Evolutionary conservation across 2,888 invertebrate species (phyloP).

Genomic region (Lymantria dispar): DNA sequence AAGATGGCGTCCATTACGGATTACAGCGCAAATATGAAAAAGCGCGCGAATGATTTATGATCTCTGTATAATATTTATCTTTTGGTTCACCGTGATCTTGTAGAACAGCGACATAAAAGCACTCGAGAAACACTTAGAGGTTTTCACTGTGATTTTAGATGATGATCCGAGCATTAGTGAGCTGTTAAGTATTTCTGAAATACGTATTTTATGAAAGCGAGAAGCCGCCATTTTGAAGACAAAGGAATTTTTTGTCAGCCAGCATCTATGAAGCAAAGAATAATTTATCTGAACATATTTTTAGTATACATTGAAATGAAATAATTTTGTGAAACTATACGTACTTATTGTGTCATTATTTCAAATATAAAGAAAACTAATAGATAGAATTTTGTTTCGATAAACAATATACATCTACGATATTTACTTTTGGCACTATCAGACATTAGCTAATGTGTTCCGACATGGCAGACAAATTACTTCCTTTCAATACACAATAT

Average conservation of each 20-base stretch:
- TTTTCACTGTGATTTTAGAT: constrained; percentile 16
- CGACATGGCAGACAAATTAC: constrained; percentile 35
- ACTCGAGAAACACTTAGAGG: constrained; percentile 16
- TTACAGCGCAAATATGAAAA: constrained; percentile 16
- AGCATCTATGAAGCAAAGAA: too few relatives aligned
- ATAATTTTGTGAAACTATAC: too few relatives aligned
- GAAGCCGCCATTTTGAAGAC: not conserved
- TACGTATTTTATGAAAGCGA: not conserved
- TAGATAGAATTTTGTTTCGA: not conserved
- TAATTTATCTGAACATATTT: too few relatives aligned
- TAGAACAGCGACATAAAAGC: constrained; percentile 16
- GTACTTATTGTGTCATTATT: too few relatives aligned
- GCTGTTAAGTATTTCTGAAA: not conserved
- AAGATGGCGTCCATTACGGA: constrained; percentile 19
- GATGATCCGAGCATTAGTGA: not conserved
- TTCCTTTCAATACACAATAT: constrained; percentile 29
- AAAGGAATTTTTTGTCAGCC: not conserved
- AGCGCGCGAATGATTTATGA: constrained; percentile 29
- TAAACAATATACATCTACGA: constrained; percentile 5
- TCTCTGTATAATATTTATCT: constrained; percentile 19
- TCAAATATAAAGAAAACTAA: too few relatives aligned
- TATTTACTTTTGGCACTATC: constrained; percentile 20
- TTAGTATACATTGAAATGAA: too few relatives aligned
- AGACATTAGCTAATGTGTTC: constrained; percentile 33
- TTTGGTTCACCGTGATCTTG: constrained; percentile 26